Evolutionary conservation across 92 coral and sea anemone species (phyloP), one percentile per base, ranked within the genome.

Genomic region (Zoanthus solanderi): DNA sequence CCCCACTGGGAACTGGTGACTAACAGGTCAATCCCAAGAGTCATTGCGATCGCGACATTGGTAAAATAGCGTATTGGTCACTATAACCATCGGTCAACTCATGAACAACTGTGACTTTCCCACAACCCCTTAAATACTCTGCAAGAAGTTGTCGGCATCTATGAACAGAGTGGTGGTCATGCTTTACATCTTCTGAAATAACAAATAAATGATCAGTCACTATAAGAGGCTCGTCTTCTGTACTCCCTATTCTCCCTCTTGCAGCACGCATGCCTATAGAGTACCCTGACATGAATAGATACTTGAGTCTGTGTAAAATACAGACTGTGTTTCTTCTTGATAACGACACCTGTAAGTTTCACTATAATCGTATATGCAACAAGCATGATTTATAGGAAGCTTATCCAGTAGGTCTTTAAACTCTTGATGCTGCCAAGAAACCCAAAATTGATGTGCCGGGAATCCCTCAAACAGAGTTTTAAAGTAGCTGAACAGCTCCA

Each of bases 151-250:
- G 11, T 23, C 17, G 44, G 48, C 31, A 48, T 2, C 30, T 9
- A 30, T 76, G 60, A 30, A 76, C 57, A 0, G 80, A 76, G 37
- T 76, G 80, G 48, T 76, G 80, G 57, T 81, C 66, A 29, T 61
- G 71, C 17, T 47, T 65, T 6, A 42, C 4, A 7, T 82, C 86
- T 10, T 13, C 14, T 54, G 61, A 54, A 16, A 54, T 54, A 9
- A 54, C 61, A 54, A 54, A 2, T 9, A 18, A 5, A 18, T 79
- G 85, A 9, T 53, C 13, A 4, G 85, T 80, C 6, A 53, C 37
- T 80, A 17, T 34, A 7, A 12, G 2, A 0, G 68, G 78, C 17
- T 53, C 85, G 0, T 71, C 75, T 44, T 31, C 17, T 10, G 50
- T 31, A 17, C 76, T 71, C 14, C 29, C 46, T 14, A 28, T 10